Evolutionary conservation across 2,797 vertebrate species (phyloP).

Genomic region (Crocidura indochinensis): DNA sequence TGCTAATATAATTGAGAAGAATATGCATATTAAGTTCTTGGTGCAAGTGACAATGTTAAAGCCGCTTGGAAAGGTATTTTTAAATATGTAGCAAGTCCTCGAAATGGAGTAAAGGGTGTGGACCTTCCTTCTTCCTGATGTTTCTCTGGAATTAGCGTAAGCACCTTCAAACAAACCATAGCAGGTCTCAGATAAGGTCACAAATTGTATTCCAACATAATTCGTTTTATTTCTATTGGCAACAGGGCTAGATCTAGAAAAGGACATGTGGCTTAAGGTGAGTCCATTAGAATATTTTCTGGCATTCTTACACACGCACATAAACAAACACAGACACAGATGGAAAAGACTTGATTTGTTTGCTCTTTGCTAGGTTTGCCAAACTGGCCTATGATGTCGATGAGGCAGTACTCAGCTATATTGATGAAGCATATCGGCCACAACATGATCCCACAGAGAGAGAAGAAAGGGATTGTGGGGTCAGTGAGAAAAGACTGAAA

Average conservation of each 20-base stretch:
- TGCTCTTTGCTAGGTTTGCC: neutral
- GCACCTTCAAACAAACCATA: neutral
- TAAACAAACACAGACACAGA: too few relatives aligned
- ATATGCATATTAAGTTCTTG: neutral
- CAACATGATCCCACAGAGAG: neutral
- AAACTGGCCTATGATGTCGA: neutral
- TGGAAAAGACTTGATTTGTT: neutral
- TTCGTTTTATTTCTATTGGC: neutral
- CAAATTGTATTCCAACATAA: neutral
- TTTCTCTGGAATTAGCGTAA: neutral
- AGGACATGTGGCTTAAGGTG: constrained; percentile 1
- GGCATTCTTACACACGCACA: neutral
- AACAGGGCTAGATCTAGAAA: neutral
- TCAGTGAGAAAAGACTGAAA: neutral
- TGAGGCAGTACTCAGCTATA: too few relatives aligned
- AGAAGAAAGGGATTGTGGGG: neutral
- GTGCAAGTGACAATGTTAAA: neutral
- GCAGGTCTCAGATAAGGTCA: neutral
- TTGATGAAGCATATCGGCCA: neutral
- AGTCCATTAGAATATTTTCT: constrained; percentile 3
- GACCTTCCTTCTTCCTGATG: neutral
- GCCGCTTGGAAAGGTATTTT: too few relatives aligned
- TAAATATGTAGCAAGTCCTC: neutral
- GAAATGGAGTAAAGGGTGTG: neutral
- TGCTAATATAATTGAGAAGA: neutral